Evolutionary conservation across 2,888 invertebrate species (phyloP).

Genomic region (Meliscaeva auricollis): DNA sequence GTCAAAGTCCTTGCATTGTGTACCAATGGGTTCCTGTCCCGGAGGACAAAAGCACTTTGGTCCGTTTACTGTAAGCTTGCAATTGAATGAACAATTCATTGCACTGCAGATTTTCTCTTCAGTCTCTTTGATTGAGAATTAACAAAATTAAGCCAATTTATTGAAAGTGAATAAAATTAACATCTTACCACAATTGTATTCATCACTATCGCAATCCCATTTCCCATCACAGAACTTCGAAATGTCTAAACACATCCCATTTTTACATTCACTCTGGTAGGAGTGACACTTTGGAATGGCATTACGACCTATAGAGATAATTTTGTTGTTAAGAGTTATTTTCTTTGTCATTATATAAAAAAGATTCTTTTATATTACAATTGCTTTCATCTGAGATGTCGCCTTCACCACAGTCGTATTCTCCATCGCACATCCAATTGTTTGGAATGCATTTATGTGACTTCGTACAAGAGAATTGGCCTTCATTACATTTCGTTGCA

Average conservation of each 20-base stretch:
- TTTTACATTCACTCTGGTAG: constrained; percentile 88
- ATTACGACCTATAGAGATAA: constrained; percentile 84
- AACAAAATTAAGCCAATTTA: not conserved
- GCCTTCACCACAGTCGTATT: constrained; percentile 90
- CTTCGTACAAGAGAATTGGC: constrained; percentile 90
- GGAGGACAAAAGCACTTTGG: constrained; percentile 90
- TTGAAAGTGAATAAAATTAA: not conserved
- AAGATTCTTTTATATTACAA: constrained; percentile 85
- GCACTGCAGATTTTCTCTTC: constrained; percentile 84
- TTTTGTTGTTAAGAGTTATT: constrained; percentile 14
- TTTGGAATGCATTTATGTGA: constrained; percentile 90
- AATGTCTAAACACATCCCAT: constrained; percentile 82
- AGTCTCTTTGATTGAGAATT: constrained; percentile 78
- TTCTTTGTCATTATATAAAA: constrained; percentile 19
- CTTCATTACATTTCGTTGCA: constrained; percentile 86
- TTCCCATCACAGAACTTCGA: constrained; percentile 83
- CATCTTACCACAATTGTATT: constrained; percentile 82
- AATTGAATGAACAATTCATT: constrained; percentile 87
- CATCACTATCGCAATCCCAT: constrained; percentile 84
- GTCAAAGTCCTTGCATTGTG: constrained; percentile 89
- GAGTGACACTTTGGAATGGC: constrained; percentile 87
- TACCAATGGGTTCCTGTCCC: constrained; percentile 87
- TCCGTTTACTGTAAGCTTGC: constrained; percentile 89
- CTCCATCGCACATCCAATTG: constrained; percentile 92
- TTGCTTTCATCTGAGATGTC: constrained; percentile 90